Evolutionary conservation across 1,140 invertebrate species (phyloP), one percentile per base, ranked within the genome.

Genomic region (Micrasema minimum): DNA sequence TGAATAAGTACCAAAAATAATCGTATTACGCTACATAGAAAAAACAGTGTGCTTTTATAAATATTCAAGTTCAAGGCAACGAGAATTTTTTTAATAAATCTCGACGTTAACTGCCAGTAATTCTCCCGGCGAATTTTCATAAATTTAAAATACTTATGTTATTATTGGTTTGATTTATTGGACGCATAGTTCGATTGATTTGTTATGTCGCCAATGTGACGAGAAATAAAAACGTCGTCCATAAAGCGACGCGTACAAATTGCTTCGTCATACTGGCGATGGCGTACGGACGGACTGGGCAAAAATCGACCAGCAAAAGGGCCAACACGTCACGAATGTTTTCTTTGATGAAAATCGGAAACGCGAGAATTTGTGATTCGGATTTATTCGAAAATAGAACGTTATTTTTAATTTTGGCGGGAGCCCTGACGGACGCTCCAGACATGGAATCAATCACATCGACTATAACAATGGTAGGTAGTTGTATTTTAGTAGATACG

Each of bases 331-430:
- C 55, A 3, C 35, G 37, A 31, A 41, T 41, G 38, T 31, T 41
- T 41, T 38, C 50, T 53, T 41, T 41, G 55, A 59, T 43, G 55
- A 59, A 59, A 59, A 59, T 59, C 55, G 55, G 37, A 59, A 59
- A 41, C 55, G 55, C 31, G 55, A 35, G 55, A 59, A 59, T 59
- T 59, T 23, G 55, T 59, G 55, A 59, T 59, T 26, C 50, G 20
- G 26, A 22, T 53, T 53, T 53, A 31, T 53, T 59, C 55, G 37
- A 59, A 38, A 41, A 41, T 38, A 41, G 35, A 59, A 38, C 14
- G 5, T 38, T 38, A 41, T 41, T 59, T 59, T 59, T 38, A 53
- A 41, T 59, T 41, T 59, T 59, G 55, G 55, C 55, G 35, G 35
- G 55, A 51, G 16, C 16, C 53, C 37, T 41, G 55, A 11, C 35